A percentile compares a stretch with the other conserved stretches of the same genome.
These are phyloP conservation scores for Mesitornis unicolor DNA, from an alignment of 2,113 vertebrate species.

Conservation along the genomic window DNA sequence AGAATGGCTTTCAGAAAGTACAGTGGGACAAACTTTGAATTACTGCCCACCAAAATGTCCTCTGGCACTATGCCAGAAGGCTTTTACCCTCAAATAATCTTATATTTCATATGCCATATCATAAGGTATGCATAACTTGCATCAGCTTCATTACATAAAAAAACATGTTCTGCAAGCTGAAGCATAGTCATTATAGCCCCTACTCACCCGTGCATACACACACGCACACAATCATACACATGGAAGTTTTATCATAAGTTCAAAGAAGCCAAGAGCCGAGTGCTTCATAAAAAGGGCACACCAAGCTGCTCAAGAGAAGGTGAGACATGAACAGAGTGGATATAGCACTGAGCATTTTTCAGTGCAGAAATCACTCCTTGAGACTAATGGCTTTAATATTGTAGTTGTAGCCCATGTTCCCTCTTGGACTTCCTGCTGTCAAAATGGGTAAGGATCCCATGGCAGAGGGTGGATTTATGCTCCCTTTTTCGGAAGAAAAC, in stretches of 20 bases:
- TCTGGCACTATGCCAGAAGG: neutral
- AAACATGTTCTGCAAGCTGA: neutral
- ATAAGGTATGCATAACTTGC: neutral
- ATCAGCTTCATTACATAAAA: neutral
- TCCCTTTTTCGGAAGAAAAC: neutral
- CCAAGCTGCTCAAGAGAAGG: neutral
- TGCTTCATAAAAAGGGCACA: neutral
- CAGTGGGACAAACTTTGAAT: neutral
- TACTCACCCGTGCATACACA: neutral
- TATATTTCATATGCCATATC: neutral
- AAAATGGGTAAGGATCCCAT: neutral
- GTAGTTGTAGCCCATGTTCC: neutral
- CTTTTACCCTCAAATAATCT: neutral
- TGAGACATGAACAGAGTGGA: neutral
- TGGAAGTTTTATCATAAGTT: neutral
- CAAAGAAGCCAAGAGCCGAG: neutral
- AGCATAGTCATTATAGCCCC: neutral
- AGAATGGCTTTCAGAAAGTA: neutral
- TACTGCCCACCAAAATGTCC: neutral
- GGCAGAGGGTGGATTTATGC: neutral
- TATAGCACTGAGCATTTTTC: neutral
- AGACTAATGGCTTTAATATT: neutral
- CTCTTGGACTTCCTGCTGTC: neutral
- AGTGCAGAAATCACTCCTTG: neutral
- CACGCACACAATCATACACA: fast-evolving